phyloP scores from a whole-genome alignment of 2,888 invertebrate genomes.

The Volucella inflata region DNA sequence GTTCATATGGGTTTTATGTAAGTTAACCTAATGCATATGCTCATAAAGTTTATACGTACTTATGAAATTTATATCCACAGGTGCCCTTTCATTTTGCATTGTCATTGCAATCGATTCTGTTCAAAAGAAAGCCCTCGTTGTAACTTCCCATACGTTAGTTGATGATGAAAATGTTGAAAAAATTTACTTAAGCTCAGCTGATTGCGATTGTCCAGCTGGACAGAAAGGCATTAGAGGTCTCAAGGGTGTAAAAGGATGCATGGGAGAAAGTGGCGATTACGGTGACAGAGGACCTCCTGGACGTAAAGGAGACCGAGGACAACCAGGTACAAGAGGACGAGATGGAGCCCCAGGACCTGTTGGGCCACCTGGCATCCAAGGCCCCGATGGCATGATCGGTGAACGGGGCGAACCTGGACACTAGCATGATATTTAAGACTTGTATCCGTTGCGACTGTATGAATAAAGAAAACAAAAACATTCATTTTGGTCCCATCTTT shows the following conservation, averaged over 20 bases:
- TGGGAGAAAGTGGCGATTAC: constrained; percentile 21
- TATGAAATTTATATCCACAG: constrained; percentile 12
- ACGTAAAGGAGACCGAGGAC: constrained; percentile 82
- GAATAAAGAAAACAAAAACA: background rate
- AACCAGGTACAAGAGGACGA: constrained; percentile 80
- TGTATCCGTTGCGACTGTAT: background rate
- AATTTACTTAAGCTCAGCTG: constrained; percentile 19
- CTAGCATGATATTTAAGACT: background rate
- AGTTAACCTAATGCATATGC: background rate
- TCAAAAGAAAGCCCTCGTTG: background rate
- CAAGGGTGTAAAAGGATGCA: constrained; percentile 33
- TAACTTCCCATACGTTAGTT: background rate
- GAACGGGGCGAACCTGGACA: background rate
- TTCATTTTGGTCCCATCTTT: background rate
- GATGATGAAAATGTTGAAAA: background rate
- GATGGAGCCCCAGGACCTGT: constrained; percentile 88
- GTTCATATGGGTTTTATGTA: constrained; percentile 32
- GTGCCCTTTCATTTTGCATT: constrained; percentile 5
- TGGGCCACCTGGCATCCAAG: constrained; percentile 77
- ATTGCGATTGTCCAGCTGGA: constrained; percentile 44
- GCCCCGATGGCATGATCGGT: constrained; percentile 19
- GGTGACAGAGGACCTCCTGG: constrained; percentile 85
- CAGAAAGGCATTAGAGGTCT: constrained; percentile 25
- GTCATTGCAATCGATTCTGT: background rate
- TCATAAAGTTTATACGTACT: background rate